These are phyloP conservation scores for Romanogobio albipinnatus DNA, from an alignment of 2,113 vertebrate species.

Conservation along the genomic window DNA sequence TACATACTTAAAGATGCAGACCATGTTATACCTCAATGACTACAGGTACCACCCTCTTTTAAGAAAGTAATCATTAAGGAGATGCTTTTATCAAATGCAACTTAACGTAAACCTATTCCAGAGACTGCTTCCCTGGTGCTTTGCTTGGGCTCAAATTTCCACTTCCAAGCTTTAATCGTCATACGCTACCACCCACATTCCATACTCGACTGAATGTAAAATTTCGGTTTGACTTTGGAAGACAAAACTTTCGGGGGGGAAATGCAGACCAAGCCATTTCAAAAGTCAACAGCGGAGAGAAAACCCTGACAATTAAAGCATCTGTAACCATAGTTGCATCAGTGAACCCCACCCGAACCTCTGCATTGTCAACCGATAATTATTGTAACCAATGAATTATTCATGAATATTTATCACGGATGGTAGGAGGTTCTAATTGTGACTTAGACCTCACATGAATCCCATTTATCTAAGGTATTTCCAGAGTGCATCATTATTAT, in stretches of 20 bases:
- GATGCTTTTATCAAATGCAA: background rate
- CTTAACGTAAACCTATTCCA: background rate
- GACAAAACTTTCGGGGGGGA: background rate
- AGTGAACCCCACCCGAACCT: conserved; percentile 13
- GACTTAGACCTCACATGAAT: conserved; percentile 2
- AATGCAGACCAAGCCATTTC: background rate
- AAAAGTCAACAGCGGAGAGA: background rate
- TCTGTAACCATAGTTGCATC: conserved; percentile 17
- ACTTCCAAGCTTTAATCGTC: background rate
- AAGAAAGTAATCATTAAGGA: background rate
- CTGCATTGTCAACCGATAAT: conserved; percentile 23
- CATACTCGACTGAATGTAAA: background rate
- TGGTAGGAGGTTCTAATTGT: conserved; percentile 31
- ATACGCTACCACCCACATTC: background rate
- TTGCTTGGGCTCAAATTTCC: conserved; percentile 4
- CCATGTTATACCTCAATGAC: background rate
- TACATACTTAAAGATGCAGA: background rate
- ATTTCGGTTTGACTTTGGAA: background rate
- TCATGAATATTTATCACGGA: conserved; percentile 35
- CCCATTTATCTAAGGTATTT: background rate
- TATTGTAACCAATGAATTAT: conserved; percentile 5
- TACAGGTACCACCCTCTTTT: background rate
- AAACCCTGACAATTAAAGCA: conserved; percentile 13
- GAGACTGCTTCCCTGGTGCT: background rate
- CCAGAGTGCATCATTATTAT: background rate